Base-by-base conservation (phyloP, 2,113 vertebrate genomes). In the Calyptommatus sinebrachiatus region DNA sequence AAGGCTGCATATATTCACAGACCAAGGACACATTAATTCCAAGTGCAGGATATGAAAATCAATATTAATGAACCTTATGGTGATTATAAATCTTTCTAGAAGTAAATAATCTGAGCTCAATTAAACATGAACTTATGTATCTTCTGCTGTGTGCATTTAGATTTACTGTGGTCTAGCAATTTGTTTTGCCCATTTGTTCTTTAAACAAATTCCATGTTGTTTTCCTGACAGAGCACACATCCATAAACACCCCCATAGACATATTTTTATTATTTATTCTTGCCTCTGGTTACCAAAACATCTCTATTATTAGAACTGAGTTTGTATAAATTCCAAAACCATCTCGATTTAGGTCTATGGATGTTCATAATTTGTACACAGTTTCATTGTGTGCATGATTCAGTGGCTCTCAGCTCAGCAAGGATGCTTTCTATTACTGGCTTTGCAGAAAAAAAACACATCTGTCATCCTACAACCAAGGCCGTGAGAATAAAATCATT, bases 21-120 rank as follows among this genome's bases (percentile, higher is more conserved):
- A 84, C 53, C 71, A 88, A 89, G 46, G 57, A 72, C 61, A 77
- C n/a, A 75, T 71, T 87, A 83, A 88, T 90, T 89, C 85, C 73
- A 83, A 87, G n/a, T 16, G 21, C 11, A 48, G 61, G 80, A 69
- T 85, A 63, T 77, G 82, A 91, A 92, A 94, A 91, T 92, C 88
- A 84, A 85, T 93, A 79, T 45, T 90, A 91, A 90, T 88, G 80
- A 89, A 65, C 60, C 60, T 91, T 71, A 2, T 6, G 48, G 41
- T 87, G 29, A 78, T 79, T 74, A 80, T 81, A 87, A 83, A 84
- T 90, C 57, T 89, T 90, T 84, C 66, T 77, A 77, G 48, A 63
- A 86, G 83, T 92, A 92, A 92, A 88, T 84, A 93, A 90, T 89
- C 0, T 18, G 46, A 91, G 84, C 62, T 79, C 77, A 75, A 60